Base-by-base conservation (phyloP, 2,888 invertebrate species). In the Parasteatoda lunata region DNA sequence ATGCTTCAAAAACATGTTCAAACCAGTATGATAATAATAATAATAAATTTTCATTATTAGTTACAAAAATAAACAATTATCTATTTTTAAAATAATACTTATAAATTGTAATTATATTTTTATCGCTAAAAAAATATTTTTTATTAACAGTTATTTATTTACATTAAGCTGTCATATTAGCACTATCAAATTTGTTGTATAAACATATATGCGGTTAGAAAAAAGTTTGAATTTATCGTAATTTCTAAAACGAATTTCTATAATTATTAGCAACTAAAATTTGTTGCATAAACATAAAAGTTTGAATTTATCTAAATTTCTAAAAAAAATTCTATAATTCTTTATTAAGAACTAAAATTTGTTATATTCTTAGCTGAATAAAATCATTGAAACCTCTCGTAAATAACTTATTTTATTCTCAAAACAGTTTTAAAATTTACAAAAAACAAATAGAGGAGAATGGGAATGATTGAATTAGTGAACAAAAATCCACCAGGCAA, bases 381-480 rank as follows among this genome's bases (percentile, higher is more conserved):
- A 30, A 30, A 30, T 30, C 30, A 30, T 30, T 30, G 30, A 3
- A 4, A 59, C n/a, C n/a, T 5, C 11, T 11, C n/a, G 47, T 51
- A 59, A 84, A 84, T 84, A 84, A 84, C 66, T 84, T 84, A 81
- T 51, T 85, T 86, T 86, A 86, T 86, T 86, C 85, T 80, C 77
- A 83, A 82, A 84, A 73, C 30, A 30, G 30, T 30, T 30, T 30
- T 30, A 30, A 30, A 30, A 30, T 30, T 30, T 30, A 30, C 30
- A 81, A 51, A 70, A 78, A 79, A 85, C 65, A 72, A 70, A 68
- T 7, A 48, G 48, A 13, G 68, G 66, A 54, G 72, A 30, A 68
- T 59, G 75, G 59, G n/a, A n/a, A 76, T 9, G 49, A 69, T 48
- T 30, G 30, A 30, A 70, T 48, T 15, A n/a, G 66, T 77, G 77